Percentiles rank a stretch among this genome's conserved stretches.
Conservation (phyloP, 2,113 vertebrate genomes). For the Actenoides hombroni region DNA sequence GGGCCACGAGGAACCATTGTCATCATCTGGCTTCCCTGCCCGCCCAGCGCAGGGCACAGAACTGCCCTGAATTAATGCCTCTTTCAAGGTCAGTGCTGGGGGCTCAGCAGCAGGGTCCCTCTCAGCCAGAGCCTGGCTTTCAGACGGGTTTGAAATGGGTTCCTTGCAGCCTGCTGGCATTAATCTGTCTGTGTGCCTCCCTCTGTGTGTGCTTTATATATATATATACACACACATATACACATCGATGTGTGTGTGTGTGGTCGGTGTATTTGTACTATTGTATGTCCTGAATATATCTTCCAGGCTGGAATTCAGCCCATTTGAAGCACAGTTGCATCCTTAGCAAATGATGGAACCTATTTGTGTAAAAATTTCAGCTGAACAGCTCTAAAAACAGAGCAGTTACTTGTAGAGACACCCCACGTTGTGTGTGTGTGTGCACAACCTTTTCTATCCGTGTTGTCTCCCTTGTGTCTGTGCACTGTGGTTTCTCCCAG, state of each 20-base stretch:
- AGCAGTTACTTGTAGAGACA: neutral
- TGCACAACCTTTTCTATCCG: neutral
- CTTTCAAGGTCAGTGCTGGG: neutral
- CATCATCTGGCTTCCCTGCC: neutral
- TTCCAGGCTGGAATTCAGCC: neutral
- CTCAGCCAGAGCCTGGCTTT: neutral
- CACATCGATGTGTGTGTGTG: accelerated
- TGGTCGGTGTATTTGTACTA: accelerated
- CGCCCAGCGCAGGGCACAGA: neutral
- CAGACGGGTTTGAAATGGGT: neutral
- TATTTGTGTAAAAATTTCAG: neutral
- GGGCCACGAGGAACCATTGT: neutral
- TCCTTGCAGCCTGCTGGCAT: neutral
- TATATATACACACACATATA: neutral
- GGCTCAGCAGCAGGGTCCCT: neutral
- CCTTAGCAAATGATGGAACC: neutral
- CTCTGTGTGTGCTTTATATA: too few species aligned
- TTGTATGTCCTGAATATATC: neutral
- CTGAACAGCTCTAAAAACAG: neutral
- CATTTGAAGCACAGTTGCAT: neutral
- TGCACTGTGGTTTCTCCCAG: neutral
- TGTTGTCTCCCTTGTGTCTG: neutral
- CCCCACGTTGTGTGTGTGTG: neutral
- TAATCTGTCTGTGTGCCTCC: neutral
- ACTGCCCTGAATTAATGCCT: neutral